Conservation (phyloP, 2,888 invertebrate species). For the Polydrusus cervinus region DNA sequence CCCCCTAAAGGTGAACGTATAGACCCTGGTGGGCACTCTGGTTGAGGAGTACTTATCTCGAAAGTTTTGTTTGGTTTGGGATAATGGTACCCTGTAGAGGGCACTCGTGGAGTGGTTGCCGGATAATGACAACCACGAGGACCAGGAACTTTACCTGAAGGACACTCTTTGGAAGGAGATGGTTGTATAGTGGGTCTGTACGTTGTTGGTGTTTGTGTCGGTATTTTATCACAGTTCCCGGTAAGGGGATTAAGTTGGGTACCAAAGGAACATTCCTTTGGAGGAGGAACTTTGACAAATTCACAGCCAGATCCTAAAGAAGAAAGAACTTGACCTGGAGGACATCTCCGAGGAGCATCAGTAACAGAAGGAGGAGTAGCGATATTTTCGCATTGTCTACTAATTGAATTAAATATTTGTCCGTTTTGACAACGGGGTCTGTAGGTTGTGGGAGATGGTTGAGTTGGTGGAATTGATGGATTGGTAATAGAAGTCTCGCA, state of each 20-base stretch:
- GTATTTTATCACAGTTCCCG: conserved; percentile 34
- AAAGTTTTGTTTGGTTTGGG: conserved; percentile 48
- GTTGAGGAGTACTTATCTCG: conserved; percentile 19
- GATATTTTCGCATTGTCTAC: conserved; percentile 24
- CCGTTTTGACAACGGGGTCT: conserved; percentile 34
- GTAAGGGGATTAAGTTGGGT: conserved; percentile 31
- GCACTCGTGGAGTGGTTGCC: not conserved
- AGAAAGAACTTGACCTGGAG: conserved; percentile 52
- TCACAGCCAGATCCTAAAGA: conserved; percentile 51
- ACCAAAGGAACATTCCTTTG: conserved; percentile 29
- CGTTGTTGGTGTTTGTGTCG: conserved; percentile 4
- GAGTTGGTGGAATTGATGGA: conserved; percentile 14
- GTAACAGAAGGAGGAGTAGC: not conserved
- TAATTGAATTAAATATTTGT: conserved; percentile 26
- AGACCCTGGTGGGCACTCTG: conserved; percentile 54
- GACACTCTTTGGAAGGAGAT: conserved; percentile 34
- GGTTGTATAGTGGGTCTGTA: conserved; percentile 51
- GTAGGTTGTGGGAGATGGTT: conserved; percentile 34
- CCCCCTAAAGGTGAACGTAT: conserved; percentile 51
- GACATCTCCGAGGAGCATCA: conserved; percentile 31
- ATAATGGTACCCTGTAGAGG: conserved; percentile 48
- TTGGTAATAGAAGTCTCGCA: conserved; percentile 6
- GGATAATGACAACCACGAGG: conserved; percentile 53
- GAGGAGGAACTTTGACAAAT: conserved; percentile 46
- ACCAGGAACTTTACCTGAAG: conserved; percentile 55